phyloP scores from a whole-genome alignment of 2,888 invertebrate species.

The Drosophila basisetae region DNA sequence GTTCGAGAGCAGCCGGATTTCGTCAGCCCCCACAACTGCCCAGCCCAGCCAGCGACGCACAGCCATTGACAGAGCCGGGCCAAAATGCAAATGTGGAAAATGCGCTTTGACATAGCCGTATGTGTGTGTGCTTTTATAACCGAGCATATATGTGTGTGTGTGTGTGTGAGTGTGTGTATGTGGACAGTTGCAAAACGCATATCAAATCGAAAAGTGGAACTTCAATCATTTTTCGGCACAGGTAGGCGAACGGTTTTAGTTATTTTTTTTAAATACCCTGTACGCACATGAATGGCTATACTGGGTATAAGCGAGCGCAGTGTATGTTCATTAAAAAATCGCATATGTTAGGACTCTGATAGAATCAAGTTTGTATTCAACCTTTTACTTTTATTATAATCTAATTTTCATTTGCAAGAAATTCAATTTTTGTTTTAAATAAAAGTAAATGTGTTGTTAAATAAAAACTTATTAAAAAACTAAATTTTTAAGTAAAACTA shows the following conservation, averaged over 20 bases:
- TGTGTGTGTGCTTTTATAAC: slow-evolving; percentile 64
- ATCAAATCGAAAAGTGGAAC: slow-evolving; percentile 78
- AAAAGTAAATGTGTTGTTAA: background rate
- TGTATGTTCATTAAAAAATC: background rate
- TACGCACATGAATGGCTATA: background rate
- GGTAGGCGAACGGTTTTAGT: slow-evolving; percentile 50
- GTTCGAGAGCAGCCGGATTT: slow-evolving; percentile 46
- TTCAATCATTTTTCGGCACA: slow-evolving; percentile 71
- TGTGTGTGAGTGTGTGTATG: slow-evolving; percentile 14
- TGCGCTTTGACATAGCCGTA: background rate
- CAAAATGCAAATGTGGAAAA: slow-evolving; percentile 46
- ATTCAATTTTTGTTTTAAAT: background rate
- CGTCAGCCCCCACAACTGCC: background rate
- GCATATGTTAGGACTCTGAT: too few species aligned
- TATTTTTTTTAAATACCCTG: slow-evolving; percentile 25
- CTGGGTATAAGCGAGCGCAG: too few species aligned
- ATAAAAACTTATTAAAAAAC: background rate
- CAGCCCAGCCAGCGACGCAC: background rate
- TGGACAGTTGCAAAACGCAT: slow-evolving; percentile 73
- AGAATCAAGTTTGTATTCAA: background rate
- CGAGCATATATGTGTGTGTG: slow-evolving; percentile 33
- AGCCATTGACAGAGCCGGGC: slow-evolving; percentile 38
- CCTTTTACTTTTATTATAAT: background rate
- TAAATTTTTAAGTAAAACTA: background rate
- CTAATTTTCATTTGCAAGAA: background rate